A percentile compares a stretch with the other conserved stretches of the same genome.
These are phyloP conservation scores for Pseudomugil gertrudae DNA, from an alignment of 2,797 vertebrate genomes.

Conservation along the genomic window DNA sequence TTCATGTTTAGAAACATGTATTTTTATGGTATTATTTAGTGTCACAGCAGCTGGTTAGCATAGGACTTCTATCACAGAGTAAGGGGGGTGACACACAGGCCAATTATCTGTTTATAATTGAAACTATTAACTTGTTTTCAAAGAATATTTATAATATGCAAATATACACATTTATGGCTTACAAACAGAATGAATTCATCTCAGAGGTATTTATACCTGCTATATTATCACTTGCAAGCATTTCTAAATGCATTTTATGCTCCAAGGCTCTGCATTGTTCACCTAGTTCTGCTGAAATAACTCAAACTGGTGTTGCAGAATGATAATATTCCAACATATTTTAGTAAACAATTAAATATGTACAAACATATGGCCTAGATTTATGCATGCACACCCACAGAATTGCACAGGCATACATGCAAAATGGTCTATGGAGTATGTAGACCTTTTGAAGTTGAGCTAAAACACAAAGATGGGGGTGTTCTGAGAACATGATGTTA, in stretches of 20 bases:
- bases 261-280: constrained; percentile 12
- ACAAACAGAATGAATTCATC: background rate
- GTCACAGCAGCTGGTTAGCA: constrained; percentile 46
- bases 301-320: constrained; percentile 37
- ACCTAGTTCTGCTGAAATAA: constrained; percentile 24
- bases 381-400: constrained; percentile 36
- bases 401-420: constrained; percentile 4
- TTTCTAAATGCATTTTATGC: constrained; percentile 31
- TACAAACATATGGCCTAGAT: constrained; percentile 34
- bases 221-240: constrained; percentile 19
- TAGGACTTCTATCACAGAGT: constrained; percentile 15
- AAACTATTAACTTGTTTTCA: background rate
- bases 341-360: constrained; percentile 44
- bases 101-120: constrained; percentile 2
- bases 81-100: constrained; percentile 25
- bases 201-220: constrained; percentile 33
- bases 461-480: constrained; percentile 43
- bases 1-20: constrained; percentile 43
- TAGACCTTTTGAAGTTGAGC: constrained; percentile 54
- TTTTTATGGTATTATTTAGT: constrained; percentile 45
- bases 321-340: constrained; percentile 38
- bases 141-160: background rate
- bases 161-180: background rate
- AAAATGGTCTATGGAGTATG: constrained; percentile 14
- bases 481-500: constrained; percentile 51